Percentiles rank a stretch among this genome's conserved stretches.
These are phyloP conservation scores for Eulimnadia texana DNA, from an alignment of 1,140 invertebrate species.

Conservation along the genomic window DNA sequence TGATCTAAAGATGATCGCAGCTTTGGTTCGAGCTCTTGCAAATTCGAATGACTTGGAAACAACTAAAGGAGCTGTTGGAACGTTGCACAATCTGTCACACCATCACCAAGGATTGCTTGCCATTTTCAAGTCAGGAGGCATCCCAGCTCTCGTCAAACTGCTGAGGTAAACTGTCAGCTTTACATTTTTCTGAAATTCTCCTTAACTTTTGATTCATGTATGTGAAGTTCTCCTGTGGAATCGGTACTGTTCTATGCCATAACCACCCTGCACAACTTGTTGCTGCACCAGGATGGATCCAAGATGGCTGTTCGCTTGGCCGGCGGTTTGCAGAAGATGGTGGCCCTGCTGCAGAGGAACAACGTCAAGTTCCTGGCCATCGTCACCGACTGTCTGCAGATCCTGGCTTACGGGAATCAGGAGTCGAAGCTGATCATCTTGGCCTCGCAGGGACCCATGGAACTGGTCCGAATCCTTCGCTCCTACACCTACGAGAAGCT, in stretches of 20 bases:
- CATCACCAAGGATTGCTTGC: slow-evolving; percentile 89
- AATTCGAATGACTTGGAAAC: slow-evolving; percentile 93
- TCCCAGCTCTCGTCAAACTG: slow-evolving; percentile 89
- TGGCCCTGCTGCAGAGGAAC: slow-evolving; percentile 82
- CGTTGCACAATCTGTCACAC: slow-evolving; percentile 92
- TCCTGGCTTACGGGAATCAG: slow-evolving; percentile 96
- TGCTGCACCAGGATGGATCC: slow-evolving; percentile 95
- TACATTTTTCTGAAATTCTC: no score
- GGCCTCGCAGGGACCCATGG: slow-evolving; percentile 88
- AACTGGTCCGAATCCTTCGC: slow-evolving; percentile 92
- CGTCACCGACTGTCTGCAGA: slow-evolving; percentile 97
- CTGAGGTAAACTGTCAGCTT: slow-evolving; percentile 45
- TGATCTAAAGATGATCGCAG: slow-evolving; percentile 93
- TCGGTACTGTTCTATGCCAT: slow-evolving; percentile 96
- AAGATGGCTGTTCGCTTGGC: slow-evolving; percentile 94
- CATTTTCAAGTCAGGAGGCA: slow-evolving; percentile 97
- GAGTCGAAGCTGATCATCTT: slow-evolving; percentile 96
- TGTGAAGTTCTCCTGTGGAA: slow-evolving; percentile 77
- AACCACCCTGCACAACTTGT: slow-evolving; percentile 91
- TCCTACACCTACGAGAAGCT: slow-evolving; percentile 96
- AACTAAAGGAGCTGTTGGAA: slow-evolving; percentile 86
- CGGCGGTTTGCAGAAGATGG: slow-evolving; percentile 96
- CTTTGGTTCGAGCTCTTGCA: slow-evolving; percentile 83
- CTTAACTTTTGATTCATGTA: slow-evolving; percentile 12
- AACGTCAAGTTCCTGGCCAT: slow-evolving; percentile 96